Evolutionary conservation across 2,113 vertebrate genomes (phyloP).

Genomic region (Copsychus sechellarum): DNA sequence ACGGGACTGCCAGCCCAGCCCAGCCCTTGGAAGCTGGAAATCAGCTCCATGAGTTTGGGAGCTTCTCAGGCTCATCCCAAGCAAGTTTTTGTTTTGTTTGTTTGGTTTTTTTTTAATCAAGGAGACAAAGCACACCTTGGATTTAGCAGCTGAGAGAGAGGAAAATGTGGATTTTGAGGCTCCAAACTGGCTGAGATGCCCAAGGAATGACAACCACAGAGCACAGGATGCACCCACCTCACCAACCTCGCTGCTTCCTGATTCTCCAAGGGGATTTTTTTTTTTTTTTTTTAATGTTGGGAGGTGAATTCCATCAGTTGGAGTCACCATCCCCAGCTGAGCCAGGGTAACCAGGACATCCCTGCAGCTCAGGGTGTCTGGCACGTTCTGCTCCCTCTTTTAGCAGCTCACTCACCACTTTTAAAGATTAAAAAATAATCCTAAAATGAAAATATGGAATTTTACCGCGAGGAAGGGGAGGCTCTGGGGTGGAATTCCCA

Average conservation of each 20-base stretch:
- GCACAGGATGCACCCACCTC: rapidly evolving
- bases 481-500: neutral
- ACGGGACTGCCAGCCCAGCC: neutral
- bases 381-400: neutral
- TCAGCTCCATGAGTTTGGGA: neutral
- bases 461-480: neutral
- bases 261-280: rapidly evolving
- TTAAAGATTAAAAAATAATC: neutral
- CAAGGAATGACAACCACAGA: rapidly evolving
- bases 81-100: neutral
- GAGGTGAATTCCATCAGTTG: neutral
- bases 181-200: neutral
- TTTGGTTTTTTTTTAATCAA: neutral
- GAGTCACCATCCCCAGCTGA: neutral
- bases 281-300: neutral
- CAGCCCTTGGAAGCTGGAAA: neutral
- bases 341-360: neutral
- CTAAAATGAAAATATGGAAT: rapidly evolving
- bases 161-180: neutral
- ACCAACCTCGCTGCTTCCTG: neutral
- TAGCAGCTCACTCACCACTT: neutral
- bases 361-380: rapidly evolving
- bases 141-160: too few relatives aligned
- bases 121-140: neutral
- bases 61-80: neutral